phyloP scores from a whole-genome alignment of 2,888 invertebrate species.

The Mythimna albipuncta region DNA sequence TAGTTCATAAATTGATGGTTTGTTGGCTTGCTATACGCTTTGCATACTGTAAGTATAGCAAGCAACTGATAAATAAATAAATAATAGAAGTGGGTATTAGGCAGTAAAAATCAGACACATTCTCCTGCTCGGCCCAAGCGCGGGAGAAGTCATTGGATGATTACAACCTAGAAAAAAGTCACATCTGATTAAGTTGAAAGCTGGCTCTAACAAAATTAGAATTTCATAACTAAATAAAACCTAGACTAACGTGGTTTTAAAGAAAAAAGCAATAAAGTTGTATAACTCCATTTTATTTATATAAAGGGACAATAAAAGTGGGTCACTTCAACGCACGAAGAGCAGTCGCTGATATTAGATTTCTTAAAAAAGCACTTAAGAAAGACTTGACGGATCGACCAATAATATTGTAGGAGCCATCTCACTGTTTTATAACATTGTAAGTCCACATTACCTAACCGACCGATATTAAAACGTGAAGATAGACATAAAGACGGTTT shows the following conservation, averaged over 20 bases:
- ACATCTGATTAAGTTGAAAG: neutral
- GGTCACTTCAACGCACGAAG: conserved; percentile 13
- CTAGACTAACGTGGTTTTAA: neutral
- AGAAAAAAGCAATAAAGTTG: conserved; percentile 5
- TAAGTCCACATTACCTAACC: conserved; percentile 46
- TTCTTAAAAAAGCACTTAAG: conserved; percentile 30
- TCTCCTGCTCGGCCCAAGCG: no score
- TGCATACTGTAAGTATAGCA: no score
- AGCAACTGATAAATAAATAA: no score
- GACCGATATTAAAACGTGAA: conserved; percentile 45
- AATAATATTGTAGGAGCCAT: conserved; percentile 44
- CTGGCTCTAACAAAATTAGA: neutral
- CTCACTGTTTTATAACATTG: conserved; percentile 47
- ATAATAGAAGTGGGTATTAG: no score
- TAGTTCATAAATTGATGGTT: no score
- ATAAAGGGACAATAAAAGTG: conserved; percentile 21
- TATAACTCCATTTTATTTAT: neutral
- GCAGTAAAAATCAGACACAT: no score
- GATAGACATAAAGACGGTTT: conserved; percentile 27
- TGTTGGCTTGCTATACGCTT: no score
- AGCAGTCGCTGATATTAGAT: conserved; percentile 37
- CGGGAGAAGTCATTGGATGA: no score
- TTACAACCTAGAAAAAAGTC: neutral
- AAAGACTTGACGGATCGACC: conserved; percentile 31
- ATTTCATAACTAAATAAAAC: neutral